A percentile compares a stretch with the other conserved stretches of the same genome.
Evolutionary conservation across 2,797 vertebrate species (phyloP).

Genomic region (Tamandua tetradactyla): DNA sequence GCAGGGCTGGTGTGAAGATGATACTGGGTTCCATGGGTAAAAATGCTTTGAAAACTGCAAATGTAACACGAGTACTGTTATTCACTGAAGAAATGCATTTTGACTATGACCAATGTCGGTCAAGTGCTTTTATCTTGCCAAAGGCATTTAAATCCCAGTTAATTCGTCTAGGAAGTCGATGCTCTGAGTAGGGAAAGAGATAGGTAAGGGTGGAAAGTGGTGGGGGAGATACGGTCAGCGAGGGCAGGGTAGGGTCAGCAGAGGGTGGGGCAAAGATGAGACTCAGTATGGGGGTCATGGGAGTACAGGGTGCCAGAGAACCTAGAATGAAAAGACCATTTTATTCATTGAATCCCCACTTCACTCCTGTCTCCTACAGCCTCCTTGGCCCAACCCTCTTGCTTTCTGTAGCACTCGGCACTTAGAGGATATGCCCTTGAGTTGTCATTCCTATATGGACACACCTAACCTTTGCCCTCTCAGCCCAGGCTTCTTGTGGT

Average conservation of each 20-base stretch:
- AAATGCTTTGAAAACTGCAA: background rate
- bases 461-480: background rate
- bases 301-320: background rate
- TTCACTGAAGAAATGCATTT: background rate
- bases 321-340: background rate
- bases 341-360: background rate
- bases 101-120: background rate
- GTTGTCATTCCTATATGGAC: background rate
- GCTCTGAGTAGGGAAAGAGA: background rate
- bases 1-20: background rate
- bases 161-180: background rate
- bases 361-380: background rate
- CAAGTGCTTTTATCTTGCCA: background rate
- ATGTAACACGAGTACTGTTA: background rate
- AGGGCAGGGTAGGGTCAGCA: background rate
- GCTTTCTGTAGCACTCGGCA: too few relatives aligned
- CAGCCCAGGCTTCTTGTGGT: background rate
- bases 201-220: background rate
- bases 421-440: background rate
- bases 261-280: background rate
- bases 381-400: background rate
- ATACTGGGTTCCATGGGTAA: background rate
- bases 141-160: background rate
- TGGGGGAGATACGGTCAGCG: too few relatives aligned
- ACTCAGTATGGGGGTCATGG: accelerated